phyloP scores from a whole-genome alignment of 2,888 invertebrate species.

The Cactoblastis cactorum region DNA sequence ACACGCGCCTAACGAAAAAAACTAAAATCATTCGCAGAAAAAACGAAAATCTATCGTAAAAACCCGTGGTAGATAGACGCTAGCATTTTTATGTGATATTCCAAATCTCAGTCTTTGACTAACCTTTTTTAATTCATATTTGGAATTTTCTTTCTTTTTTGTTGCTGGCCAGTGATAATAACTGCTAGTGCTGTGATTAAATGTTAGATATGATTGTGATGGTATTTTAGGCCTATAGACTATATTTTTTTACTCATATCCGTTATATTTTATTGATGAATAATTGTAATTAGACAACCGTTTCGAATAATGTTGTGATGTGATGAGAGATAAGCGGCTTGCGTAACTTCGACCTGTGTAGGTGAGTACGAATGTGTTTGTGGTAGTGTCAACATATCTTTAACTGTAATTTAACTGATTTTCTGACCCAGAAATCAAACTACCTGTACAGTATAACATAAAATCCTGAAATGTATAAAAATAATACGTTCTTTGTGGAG shows the following conservation, averaged over 20 bases:
- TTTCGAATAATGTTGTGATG: conserved; percentile 19
- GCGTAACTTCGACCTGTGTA: conserved; percentile 35
- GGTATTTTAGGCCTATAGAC: conserved; percentile 2
- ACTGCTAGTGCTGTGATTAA: conserved; percentile 42
- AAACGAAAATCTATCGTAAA: not conserved
- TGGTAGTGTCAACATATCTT: conserved; percentile 14
- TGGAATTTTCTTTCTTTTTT: conserved; percentile 14
- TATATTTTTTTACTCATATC: conserved; percentile 12
- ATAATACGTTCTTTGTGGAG: no score
- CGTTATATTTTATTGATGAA: conserved; percentile 11
- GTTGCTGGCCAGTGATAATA: conserved; percentile 36
- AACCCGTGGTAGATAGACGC: not conserved
- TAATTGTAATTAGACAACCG: conserved; percentile 2
- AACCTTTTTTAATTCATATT: conserved; percentile 13
- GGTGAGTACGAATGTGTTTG: conserved; percentile 33
- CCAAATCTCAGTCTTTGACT: conserved; percentile 21
- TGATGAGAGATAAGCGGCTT: conserved; percentile 27
- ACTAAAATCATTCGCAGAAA: conserved; percentile 18
- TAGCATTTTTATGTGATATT: not conserved
- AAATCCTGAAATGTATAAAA: no score
- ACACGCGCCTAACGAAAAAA: conserved; percentile 36
- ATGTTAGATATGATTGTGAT: conserved; percentile 8
- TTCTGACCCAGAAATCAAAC: no score
- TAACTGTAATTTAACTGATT: no score
- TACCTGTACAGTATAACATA: no score